Conservation (phyloP, 2,113 vertebrate genomes). For the Otus sunia region DNA sequence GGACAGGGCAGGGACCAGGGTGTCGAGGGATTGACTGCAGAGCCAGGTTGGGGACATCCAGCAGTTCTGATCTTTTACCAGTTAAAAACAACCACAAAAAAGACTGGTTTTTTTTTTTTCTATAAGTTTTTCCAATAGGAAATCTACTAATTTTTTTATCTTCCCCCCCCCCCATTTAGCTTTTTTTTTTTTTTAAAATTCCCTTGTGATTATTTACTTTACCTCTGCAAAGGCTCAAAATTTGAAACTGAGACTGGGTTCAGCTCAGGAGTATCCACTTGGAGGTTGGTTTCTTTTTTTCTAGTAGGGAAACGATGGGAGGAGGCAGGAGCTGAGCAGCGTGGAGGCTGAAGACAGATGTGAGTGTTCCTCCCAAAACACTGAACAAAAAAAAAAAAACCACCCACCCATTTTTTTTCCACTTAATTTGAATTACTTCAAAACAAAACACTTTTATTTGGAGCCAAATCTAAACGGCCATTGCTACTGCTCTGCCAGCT, state of each 20-base stretch:
- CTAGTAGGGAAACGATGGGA: not conserved
- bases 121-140: not conserved
- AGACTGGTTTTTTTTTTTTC: not conserved
- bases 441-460: not conserved
- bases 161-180: fast-evolving
- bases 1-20: not conserved
- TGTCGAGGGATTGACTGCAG: fast-evolving
- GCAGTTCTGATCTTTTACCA: fast-evolving
- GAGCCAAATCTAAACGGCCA: not conserved
- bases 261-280: not conserved
- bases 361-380: not conserved
- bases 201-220: not conserved
- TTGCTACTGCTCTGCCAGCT: not conserved
- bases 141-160: not conserved
- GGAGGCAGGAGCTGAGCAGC: not conserved
- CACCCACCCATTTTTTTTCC: fast-evolving
- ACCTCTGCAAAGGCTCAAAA: not conserved
- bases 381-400: not conserved
- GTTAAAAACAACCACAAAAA: not conserved
- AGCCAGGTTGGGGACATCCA: fast-evolving
- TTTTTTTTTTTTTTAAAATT: not conserved
- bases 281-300: not conserved
- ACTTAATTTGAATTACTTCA: not conserved
- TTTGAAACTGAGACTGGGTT: not conserved
- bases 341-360: not conserved